Conservation (phyloP, 2,113 vertebrate genomes). For the Ageneiosus marmoratus region DNA sequence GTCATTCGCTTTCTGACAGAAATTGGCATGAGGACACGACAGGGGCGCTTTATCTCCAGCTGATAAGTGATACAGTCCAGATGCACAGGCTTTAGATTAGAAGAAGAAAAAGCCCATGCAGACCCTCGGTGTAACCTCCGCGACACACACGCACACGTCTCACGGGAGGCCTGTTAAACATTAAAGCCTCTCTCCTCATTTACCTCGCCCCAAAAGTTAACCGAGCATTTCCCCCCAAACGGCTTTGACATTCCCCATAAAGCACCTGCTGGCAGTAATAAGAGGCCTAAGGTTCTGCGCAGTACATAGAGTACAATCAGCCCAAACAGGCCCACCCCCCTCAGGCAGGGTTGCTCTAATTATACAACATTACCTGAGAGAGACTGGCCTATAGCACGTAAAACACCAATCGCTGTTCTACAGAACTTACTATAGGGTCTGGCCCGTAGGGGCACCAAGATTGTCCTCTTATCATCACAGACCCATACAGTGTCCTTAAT, state of each 20-base stretch:
- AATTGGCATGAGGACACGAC: background rate
- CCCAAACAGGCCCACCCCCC: conserved; percentile 23
- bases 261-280: conserved; percentile 75
- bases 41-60: conserved; percentile 37
- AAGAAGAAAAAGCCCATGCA: conserved; percentile 3
- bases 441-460: conserved; percentile 52
- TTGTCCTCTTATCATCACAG: conserved; percentile 67
- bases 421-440: conserved; percentile 50
- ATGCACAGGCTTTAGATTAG: conserved; percentile 13
- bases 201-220: conserved; percentile 39
- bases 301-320: conserved; percentile 35
- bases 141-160: conserved; percentile 13
- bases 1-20: conserved; percentile 26
- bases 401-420: conserved; percentile 8
- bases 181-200: conserved; percentile 37
- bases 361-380: conserved; percentile 32
- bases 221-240: conserved; percentile 39
- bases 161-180: conserved; percentile 28
- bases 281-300: conserved; percentile 52
- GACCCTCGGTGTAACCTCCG: background rate
- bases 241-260: conserved; percentile 62
- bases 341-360: conserved; percentile 43
- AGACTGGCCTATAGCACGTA: conserved; percentile 29
- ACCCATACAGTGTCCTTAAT: conserved; percentile 68
- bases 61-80: conserved; percentile 26